Percentiles rank a stretch among this genome's conserved stretches.
These are phyloP conservation scores for Acanthopagrus latus DNA, from an alignment of 2,797 vertebrate species.

Conservation along the genomic window DNA sequence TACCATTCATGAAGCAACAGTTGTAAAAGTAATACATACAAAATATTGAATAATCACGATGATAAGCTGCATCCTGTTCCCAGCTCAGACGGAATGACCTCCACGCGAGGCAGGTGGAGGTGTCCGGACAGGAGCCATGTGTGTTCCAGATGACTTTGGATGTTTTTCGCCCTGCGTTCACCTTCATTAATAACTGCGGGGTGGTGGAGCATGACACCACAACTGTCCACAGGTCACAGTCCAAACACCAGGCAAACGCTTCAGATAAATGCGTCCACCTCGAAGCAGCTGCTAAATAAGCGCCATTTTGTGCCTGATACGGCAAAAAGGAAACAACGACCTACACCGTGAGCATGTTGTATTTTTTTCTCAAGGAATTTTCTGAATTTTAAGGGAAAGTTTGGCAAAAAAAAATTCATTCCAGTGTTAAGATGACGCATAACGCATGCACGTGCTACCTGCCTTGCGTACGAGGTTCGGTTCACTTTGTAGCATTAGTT, in stretches of 20 bases:
- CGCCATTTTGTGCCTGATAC: background rate
- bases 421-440: no score
- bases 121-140: background rate
- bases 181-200: conserved; percentile 23
- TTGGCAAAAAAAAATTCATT: no score
- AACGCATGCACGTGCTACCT: no score
- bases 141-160: conserved; percentile 3
- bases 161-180: background rate
- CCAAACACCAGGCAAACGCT: background rate
- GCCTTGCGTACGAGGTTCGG: background rate
- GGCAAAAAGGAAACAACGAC: background rate
- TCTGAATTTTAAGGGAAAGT: no score
- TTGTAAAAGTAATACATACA: background rate
- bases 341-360: background rate
- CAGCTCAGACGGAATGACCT: conserved; percentile 19
- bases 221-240: background rate
- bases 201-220: background rate
- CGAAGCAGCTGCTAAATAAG: background rate
- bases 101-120: background rate
- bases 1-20: background rate
- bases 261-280: background rate
- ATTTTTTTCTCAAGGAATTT: no score
- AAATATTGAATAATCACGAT: background rate
- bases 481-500: conserved; percentile 12
- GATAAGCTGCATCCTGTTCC: background rate